Percentiles rank a stretch among this genome's conserved stretches.
These are phyloP conservation scores for Enteromius treurensis DNA, from an alignment of 2,797 vertebrate genomes.

Conservation along the genomic window DNA sequence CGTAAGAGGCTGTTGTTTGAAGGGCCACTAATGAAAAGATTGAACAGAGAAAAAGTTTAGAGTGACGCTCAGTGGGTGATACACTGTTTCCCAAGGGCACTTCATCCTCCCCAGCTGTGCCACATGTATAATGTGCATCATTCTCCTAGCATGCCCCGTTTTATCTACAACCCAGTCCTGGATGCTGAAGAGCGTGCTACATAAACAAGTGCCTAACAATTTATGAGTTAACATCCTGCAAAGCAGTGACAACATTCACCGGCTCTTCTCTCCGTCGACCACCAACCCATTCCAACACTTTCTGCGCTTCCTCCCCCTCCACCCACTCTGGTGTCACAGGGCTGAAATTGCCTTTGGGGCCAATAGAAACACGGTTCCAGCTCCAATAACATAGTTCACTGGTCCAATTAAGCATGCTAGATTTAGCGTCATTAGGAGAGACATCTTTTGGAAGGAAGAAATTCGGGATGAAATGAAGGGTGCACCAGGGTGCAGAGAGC, in stretches of 20 bases:
- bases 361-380: slow-evolving; percentile 71
- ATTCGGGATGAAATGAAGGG: slow-evolving; percentile 77
- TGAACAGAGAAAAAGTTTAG: slow-evolving; percentile 17
- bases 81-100: slow-evolving; percentile 62
- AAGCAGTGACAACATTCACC: slow-evolving; percentile 57
- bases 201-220: slow-evolving; percentile 72
- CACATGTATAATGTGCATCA: slow-evolving; percentile 71
- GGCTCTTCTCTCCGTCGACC: slow-evolving; percentile 40
- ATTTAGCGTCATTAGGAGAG: slow-evolving; percentile 82
- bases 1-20: slow-evolving; percentile 74
- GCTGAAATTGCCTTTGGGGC: slow-evolving; percentile 65
- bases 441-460: slow-evolving; percentile 74
- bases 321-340: slow-evolving; percentile 62
- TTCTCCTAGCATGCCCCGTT: slow-evolving; percentile 78
- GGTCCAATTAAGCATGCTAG: slow-evolving; percentile 84
- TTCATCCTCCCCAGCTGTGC: slow-evolving; percentile 68
- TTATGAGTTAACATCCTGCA: slow-evolving; percentile 67
- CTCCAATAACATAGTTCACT: slow-evolving; percentile 84
- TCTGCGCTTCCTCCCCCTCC: slow-evolving; percentile 63
- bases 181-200: slow-evolving; percentile 69
- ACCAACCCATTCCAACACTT: slow-evolving; percentile 14
- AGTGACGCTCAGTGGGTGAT: slow-evolving; percentile 25
- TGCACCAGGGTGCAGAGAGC: slow-evolving; percentile 59
- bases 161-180: slow-evolving; percentile 68
- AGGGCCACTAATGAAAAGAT: slow-evolving; percentile 71